Percentiles rank a stretch among this genome's conserved stretches.
Evolutionary conservation across 2,113 vertebrate genomes (phyloP).

Genomic region (Lepus americanus): DNA sequence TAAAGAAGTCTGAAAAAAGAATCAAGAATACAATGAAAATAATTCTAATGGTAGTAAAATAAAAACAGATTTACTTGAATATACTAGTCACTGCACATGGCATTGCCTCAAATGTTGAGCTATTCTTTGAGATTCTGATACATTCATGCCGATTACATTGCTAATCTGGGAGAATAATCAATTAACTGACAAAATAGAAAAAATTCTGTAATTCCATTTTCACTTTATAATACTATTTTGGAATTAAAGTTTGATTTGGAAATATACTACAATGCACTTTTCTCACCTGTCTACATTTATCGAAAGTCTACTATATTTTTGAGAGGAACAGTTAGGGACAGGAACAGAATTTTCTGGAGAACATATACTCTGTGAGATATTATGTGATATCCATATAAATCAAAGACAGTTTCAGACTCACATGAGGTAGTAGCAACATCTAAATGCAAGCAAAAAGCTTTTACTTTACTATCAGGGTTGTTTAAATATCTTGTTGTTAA

Average conservation of each 20-base stretch:
- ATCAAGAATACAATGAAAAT: background rate
- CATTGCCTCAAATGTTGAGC: background rate
- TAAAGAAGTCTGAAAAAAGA: background rate
- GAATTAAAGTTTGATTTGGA: constrained; percentile 42
- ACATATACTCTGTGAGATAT: constrained; percentile 40
- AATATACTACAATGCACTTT: background rate
- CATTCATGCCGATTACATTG: background rate
- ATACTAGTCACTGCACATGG: background rate
- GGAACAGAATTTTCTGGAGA: background rate
- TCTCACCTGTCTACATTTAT: constrained; percentile 33
- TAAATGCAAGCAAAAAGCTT: background rate
- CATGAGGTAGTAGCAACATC: rapidly evolving
- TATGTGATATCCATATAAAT: background rate
- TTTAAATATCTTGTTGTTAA: background rate
- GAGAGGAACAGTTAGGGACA: constrained; percentile 51
- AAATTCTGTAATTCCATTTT: background rate
- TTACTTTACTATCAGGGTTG: background rate
- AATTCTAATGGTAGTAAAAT: constrained; percentile 38
- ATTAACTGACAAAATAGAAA: background rate
- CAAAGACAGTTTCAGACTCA: background rate
- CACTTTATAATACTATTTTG: constrained; percentile 9
- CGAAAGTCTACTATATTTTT: constrained; percentile 23
- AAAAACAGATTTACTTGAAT: background rate
- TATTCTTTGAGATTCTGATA: constrained; percentile 37
- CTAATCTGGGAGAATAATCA: constrained; percentile 4